Percentiles rank a stretch among this genome's conserved stretches.
Evolutionary conservation across 2,113 vertebrate genomes (phyloP).

Genomic region (Phodopus roborovskii): DNA sequence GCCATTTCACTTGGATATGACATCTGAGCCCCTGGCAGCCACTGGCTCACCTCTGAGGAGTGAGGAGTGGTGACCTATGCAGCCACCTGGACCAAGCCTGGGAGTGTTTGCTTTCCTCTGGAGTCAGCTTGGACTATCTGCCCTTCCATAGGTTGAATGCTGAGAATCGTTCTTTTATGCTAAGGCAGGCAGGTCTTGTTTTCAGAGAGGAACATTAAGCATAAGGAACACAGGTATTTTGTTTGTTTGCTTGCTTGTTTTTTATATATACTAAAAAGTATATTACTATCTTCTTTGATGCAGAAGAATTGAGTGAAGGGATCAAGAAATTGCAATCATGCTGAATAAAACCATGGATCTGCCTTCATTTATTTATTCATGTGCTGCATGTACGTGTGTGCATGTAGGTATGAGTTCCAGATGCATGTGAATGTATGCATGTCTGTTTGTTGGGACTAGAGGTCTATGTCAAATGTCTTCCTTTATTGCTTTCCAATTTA

Average conservation of each 20-base stretch:
- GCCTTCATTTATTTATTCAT: neutral
- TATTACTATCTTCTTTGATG: neutral
- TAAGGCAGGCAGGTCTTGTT: neutral
- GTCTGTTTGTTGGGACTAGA: neutral
- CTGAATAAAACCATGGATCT: neutral
- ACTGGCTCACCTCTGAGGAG: neutral
- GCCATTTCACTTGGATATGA: slow-evolving; percentile 42
- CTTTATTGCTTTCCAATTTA: neutral
- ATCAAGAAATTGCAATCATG: neutral
- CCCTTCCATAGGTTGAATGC: neutral
- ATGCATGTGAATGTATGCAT: neutral
- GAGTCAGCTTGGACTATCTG: neutral
- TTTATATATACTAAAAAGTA: neutral
- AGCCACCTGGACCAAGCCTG: neutral
- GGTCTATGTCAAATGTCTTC: neutral
- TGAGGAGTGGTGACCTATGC: slow-evolving; percentile 37
- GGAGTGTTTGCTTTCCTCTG: neutral
- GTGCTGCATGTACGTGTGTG: neutral
- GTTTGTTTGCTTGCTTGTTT: too few species aligned
- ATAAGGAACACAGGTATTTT: neutral
- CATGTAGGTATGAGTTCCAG: neutral
- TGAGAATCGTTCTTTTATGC: neutral
- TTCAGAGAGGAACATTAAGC: neutral
- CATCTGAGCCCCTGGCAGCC: slow-evolving; percentile 13
- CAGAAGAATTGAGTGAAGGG: neutral